Evolutionary conservation across 2,113 vertebrate species (phyloP), one percentile per base, ranked within the genome.

Genomic region (Albula goreensis): DNA sequence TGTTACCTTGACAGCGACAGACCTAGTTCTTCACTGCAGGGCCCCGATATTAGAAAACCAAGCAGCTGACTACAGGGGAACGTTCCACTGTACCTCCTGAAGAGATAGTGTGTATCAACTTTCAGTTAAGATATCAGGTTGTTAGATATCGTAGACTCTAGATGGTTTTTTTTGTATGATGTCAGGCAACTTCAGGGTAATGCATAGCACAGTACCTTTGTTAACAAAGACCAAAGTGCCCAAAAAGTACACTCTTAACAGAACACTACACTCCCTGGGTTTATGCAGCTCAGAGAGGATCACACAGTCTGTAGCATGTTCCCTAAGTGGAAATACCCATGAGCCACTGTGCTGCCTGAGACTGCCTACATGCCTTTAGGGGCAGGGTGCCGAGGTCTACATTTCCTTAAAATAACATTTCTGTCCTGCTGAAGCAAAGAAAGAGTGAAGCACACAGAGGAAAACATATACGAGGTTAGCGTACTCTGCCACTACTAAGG

Each of bases 321-420:
- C 4, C 5, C n/a, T 74, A 19, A 56, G 53, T 31, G 5, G 19
- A 74, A 66, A 66, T 22, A 8, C 6, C n/a, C 7, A 31, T 31
- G 25, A n/a, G 22, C 70, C 70, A 74, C 70, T 11, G 70, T 22
- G 10, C 22, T 31, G 22, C 63, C 63, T 4, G 63, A n/a, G 19
- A n/a, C 63, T 70, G 63, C 63, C 63, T 70, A n/a, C 19, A 19
- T 31, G 70, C 70, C 8, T 74, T 80, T 19, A 31, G 48, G 50
- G 78, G 78, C 17, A 3, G 17, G 78, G 41, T 79, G 49, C 49
- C 31, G 5, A 79, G 78, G 8, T 79, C 78, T 3, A 15, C 22
- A 31, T 80, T 50, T 80, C 78, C 78, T 74, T 80, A 80, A 80
- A 49, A 80, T 80, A 80, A 50, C 78, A 12, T 10, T 12, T 77